Percentiles rank a stretch among this genome's conserved stretches.
phyloP scores from a whole-genome alignment of 2,113 vertebrate species.

The Tyrannus savana region DNA sequence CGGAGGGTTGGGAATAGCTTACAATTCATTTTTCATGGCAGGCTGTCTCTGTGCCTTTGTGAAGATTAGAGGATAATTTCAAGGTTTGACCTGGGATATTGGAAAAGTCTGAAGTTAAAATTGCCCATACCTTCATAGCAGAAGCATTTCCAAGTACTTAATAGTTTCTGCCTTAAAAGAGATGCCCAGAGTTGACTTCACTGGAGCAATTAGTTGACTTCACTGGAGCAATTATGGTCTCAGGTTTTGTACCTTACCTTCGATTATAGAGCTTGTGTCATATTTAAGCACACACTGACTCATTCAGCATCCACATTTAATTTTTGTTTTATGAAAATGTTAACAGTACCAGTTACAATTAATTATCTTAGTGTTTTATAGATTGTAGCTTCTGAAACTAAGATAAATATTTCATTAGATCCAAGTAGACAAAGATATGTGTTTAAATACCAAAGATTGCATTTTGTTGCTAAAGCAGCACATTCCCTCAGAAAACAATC shows the following conservation, averaged over 20 bases:
- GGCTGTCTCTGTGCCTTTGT: not conserved
- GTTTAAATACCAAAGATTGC: not conserved
- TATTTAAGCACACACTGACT: not conserved
- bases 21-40: not conserved
- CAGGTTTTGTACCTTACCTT: not conserved
- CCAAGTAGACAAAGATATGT: not conserved
- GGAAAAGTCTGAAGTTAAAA: not conserved
- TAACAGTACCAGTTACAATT: not conserved
- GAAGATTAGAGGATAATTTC: not conserved
- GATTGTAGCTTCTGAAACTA: no score
- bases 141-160: not conserved
- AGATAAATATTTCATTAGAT: not conserved
- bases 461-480: not conserved
- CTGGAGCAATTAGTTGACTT: not conserved
- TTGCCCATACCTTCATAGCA: rapidly evolving
- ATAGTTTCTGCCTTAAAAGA: not conserved
- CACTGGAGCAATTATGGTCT: not conserved
- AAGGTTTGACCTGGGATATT: not conserved
- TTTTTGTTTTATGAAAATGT: not conserved
- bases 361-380: not conserved
- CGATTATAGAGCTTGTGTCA: not conserved
- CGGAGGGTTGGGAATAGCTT: not conserved
- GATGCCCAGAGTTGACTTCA: not conserved
- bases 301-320: not conserved
- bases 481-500: not conserved